These are phyloP conservation scores for Isurus oxyrinchus DNA, from an alignment of 2,113 vertebrate species.

Conservation along the genomic window DNA sequence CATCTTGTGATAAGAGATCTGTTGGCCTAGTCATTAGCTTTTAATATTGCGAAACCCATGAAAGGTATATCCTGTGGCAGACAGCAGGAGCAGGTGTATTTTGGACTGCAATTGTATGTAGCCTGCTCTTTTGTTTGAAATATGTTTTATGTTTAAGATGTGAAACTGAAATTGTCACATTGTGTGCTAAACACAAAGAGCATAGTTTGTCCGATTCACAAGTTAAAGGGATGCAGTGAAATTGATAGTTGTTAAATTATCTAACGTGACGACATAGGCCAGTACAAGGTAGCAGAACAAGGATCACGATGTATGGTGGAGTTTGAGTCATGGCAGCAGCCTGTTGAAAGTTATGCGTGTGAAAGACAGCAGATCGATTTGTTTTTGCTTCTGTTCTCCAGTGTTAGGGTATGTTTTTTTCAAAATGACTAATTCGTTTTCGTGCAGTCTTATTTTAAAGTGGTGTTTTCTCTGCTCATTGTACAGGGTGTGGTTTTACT, in stretches of 20 bases:
- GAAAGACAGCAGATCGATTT: too few species aligned
- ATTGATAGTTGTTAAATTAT: neutral
- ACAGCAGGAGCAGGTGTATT: neutral
- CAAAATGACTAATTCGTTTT: neutral
- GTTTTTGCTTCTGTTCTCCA: neutral
- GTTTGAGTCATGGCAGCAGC: neutral
- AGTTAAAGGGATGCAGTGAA: neutral
- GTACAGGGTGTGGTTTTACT: neutral
- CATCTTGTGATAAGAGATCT: neutral
- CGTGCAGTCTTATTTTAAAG: neutral
- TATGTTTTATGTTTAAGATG: neutral
- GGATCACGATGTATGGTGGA: neutral
- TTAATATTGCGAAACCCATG: constrained; percentile 5
- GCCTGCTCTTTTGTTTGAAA: neutral
- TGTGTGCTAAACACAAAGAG: neutral
- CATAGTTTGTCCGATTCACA: neutral
- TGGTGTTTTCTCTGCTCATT: neutral
- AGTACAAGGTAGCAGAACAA: neutral
- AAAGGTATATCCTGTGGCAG: neutral
- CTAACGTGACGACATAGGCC: too few species aligned
- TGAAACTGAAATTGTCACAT: neutral
- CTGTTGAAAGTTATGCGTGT: neutral
- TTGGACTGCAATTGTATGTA: neutral
- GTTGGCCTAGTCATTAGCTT: neutral
- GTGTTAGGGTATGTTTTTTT: neutral